Evolutionary conservation across 2,113 vertebrate species (phyloP), one percentile per base, ranked within the genome.

Genomic region (Macquaria ambigua): DNA sequence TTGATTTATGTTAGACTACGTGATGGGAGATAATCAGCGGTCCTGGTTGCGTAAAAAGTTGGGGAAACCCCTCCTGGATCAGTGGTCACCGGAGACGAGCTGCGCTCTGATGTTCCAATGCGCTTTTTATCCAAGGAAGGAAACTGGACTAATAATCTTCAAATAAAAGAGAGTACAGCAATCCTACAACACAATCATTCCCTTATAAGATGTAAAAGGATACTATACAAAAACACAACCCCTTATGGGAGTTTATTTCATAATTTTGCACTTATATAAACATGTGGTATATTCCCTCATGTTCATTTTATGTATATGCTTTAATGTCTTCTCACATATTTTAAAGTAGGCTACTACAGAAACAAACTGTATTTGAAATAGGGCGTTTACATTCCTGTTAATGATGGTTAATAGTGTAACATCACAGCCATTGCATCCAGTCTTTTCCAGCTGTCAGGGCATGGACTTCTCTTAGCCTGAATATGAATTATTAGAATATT

Each of bases 21-120:
- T 50, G 69, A 25, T 18, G n/a, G 39, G 34, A 58, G 25, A 3
- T 37, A 8, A 56, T 72, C 18, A 62, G 63, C 6, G 15, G 34
- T 46, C 34, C 46, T 18, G 21, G 3, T 0, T 81, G 71, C 43
- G 53, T 76, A 43, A 92, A 87, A 93, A 89, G 81, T 93, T 92
- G 74, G 82, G 79, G 62, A 58, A 21, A 43, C 78, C 77, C 66
- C 34, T 52, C 18, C 5, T 74, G 59, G 46, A 66, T 75, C 39
- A 68, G 55, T 20, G 16, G 34, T 48, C 39, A 2, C 8, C 16
- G 20, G 66, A 64, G 56, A 64, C 68, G 74, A 71, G 39, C 46
- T 28, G 50, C 58, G 55, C 69, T 78, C 59, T 53, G 41, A 77
- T 58, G 43, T 23, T 1, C 6, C 56, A 23, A 37, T 58, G 41